Conservation (phyloP, 2,797 vertebrate species). For the Squalus acanthias region DNA sequence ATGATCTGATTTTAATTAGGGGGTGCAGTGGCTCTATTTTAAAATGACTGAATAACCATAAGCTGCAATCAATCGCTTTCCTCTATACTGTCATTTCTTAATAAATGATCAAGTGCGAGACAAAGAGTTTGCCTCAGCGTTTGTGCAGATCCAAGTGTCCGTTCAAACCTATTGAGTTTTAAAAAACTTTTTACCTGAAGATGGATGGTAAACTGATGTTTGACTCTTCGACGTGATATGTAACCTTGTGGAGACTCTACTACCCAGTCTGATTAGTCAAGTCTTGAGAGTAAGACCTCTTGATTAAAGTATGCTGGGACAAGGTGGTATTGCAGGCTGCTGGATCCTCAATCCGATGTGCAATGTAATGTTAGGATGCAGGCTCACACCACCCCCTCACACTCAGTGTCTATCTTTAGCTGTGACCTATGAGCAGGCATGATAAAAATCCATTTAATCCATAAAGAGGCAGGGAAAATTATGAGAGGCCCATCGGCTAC, state of each 20-base stretch:
- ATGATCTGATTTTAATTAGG: constrained; percentile 29
- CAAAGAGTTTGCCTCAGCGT: constrained; percentile 8
- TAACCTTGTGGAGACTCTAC: background rate
- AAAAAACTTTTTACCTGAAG: background rate
- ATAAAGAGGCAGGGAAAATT: background rate
- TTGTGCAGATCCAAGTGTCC: background rate
- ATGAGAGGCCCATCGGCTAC: background rate
- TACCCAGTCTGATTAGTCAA: background rate
- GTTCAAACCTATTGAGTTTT: background rate
- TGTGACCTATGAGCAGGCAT: background rate
- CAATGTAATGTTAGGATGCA: background rate
- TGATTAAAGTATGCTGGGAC: background rate
- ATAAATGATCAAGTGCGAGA: constrained; percentile 20
- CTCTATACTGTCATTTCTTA: background rate
- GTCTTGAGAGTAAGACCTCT: background rate
- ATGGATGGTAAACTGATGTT: background rate
- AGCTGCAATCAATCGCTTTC: constrained; percentile 6
- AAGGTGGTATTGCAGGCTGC: background rate
- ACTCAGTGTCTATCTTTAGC: background rate
- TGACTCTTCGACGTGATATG: background rate
- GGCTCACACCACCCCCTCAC: background rate
- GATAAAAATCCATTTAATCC: background rate
- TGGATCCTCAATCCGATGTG: background rate
- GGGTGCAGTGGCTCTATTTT: background rate
- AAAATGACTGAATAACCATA: constrained; percentile 12